These are phyloP conservation scores for Eilema depressum DNA, from an alignment of 2,888 invertebrate genomes.

Conservation along the genomic window DNA sequence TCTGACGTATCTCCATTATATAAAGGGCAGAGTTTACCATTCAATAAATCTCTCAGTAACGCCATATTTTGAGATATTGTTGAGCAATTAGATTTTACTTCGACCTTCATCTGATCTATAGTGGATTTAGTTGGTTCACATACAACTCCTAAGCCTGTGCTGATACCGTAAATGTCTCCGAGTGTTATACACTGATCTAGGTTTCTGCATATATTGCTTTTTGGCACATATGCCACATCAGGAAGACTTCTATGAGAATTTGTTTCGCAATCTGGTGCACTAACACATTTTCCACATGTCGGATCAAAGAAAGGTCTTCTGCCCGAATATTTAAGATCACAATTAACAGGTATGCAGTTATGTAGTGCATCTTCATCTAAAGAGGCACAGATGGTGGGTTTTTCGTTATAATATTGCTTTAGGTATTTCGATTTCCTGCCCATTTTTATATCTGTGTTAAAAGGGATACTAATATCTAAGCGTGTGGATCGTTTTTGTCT, in stretches of 20 bases:
- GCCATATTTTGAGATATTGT: conserved; percentile 75
- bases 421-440: conserved; percentile 44
- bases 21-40: conserved; percentile 63
- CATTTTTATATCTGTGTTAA: conserved; percentile 63
- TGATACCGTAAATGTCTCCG: conserved; percentile 70
- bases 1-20: conserved; percentile 52
- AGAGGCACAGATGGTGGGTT: conserved; percentile 55
- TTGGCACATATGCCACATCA: conserved; percentile 65
- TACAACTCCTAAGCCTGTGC: conserved; percentile 64
- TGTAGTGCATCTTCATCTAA: conserved; percentile 68
- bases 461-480: conserved; percentile 58
- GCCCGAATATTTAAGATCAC: conserved; percentile 72
- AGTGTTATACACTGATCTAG: conserved; percentile 62
- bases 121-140: conserved; percentile 41
- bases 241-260: conserved; percentile 61
- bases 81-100: conserved; percentile 67
- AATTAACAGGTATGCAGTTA: conserved; percentile 67
- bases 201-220: conserved; percentile 69
- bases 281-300: conserved; percentile 57
- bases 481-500: conserved; percentile 37
- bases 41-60: conserved; percentile 66
- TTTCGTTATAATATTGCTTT: conserved; percentile 49
- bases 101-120: conserved; percentile 36
- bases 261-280: conserved; percentile 59
- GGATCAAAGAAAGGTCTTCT: conserved; percentile 62